phyloP scores from a whole-genome alignment of 2,113 vertebrate genomes.

The rat (Rattus norvegicus) region GRCr8 NC_086032.1:101874001-101874500 shows the following conservation, averaged over 20 bases:
- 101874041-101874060: too few species aligned
- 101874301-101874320: background rate
- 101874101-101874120: too few species aligned
- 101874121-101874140: too few species aligned
- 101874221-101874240: slow-evolving; percentile 35
- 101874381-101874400: background rate
- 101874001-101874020: too few species aligned
- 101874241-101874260: slow-evolving; percentile 20
- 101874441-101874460: background rate
- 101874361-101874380: background rate
- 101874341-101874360: background rate
- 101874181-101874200: background rate
- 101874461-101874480: background rate
- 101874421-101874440: background rate
- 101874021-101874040: too few species aligned
- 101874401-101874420: background rate
- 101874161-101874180: too few species aligned
- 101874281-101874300: slow-evolving; percentile 22
- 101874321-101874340: background rate
- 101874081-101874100: too few species aligned
- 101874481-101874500: background rate
- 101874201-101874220: slow-evolving; percentile 15
- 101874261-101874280: slow-evolving; percentile 20
- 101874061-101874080: too few species aligned
- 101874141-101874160: too few species aligned